Conservation (phyloP, 2,113 vertebrate species). For the Bettongia penicillata region DNA sequence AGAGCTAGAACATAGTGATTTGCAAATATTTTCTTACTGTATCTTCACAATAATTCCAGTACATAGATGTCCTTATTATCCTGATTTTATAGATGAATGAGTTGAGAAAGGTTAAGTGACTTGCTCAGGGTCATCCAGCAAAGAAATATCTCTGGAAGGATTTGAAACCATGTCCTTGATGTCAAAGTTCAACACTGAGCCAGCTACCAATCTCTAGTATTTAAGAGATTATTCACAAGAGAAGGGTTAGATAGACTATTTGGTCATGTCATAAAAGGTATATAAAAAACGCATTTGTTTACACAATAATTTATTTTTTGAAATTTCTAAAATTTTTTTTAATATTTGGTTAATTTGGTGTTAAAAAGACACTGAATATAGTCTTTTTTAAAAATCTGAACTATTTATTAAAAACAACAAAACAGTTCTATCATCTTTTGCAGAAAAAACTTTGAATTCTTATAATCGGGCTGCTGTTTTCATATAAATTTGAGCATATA, state of each 20-base stretch:
- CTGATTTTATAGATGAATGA: background rate
- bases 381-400: background rate
- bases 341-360: conserved; percentile 23
- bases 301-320: conserved; percentile 1
- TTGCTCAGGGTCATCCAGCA: background rate
- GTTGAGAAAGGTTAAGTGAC: background rate
- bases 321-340: background rate
- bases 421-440: background rate
- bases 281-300: background rate
- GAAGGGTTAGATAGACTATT: background rate
- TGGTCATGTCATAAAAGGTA: conserved; percentile 7
- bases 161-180: background rate
- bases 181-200: background rate
- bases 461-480: background rate
- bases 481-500: conserved; percentile 1
- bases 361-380: conserved; percentile 35
- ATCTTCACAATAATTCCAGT: background rate
- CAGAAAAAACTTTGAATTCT: background rate
- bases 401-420: background rate
- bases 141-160: background rate
- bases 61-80: background rate
- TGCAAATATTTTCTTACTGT: background rate
- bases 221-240: background rate
- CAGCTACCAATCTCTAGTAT: background rate
- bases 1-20: background rate